Evolutionary conservation across 2,797 vertebrate species (phyloP), one percentile per base, ranked within the genome.

Genomic region (Amblyraja radiata): DNA sequence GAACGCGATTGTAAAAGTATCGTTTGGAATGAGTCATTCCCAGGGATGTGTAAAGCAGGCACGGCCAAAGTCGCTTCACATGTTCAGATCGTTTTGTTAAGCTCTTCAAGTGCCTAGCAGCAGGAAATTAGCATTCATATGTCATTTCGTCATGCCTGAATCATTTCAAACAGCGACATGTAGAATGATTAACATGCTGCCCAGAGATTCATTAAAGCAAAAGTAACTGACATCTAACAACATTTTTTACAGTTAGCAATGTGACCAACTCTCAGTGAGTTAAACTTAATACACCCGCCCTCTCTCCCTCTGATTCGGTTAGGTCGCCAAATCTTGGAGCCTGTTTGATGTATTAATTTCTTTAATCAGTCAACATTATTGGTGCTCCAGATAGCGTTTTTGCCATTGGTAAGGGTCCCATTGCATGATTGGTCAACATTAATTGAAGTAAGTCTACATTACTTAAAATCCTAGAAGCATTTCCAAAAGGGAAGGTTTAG

Each of bases 261-360:
- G n/a, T 68, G 46, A 84, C 61, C 28, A 88, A 88, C 1, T 14
- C 16, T 8, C n/a, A 4, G 21, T 10, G 65, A 73, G 71, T 25
- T 73, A 73, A 73, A 21, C 16, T 6, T 73, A 73, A 1, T 23
- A 73, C 71, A 54, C 93, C 93, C 93, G 94, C 93, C 93, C 93
- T 93, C 71, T 74, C 71, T 63, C 71, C 91, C 13, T 3, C 2
- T 46, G 61, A 81, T 61, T 68, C 25, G 74, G 36, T 21, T 63
- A 74, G 39, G 54, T 14, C 65, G 21, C 16, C 21, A 73, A 73
- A 73, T 23, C 65, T 10, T 68, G 65, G 9, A 68, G 65, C 65
- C 8, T 68, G 8, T 68, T 10, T 10, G 65, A 10, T 68, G 4
- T 68, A 68, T 2, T 14, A 68, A 14, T 18, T 68, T 0, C 1